phyloP scores from a whole-genome alignment of 2,888 invertebrate species.

The Sinodicranocentrus sp. region DNA sequence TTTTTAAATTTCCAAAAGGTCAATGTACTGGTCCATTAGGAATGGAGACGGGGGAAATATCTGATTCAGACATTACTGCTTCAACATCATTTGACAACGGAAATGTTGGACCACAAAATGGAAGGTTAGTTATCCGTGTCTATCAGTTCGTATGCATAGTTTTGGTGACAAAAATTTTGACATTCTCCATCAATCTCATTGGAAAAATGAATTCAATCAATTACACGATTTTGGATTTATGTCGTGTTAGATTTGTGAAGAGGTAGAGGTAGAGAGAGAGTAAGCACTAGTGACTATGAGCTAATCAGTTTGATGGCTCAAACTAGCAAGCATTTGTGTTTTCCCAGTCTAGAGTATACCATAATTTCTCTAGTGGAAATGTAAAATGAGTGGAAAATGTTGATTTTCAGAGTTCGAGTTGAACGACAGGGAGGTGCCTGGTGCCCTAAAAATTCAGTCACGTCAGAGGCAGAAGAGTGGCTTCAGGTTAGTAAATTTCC shows the following conservation, averaged over 20 bases:
- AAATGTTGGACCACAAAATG: constrained; percentile 84
- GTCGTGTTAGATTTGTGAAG: too few relatives aligned
- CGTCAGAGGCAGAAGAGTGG: constrained; percentile 88
- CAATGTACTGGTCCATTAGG: constrained; percentile 83
- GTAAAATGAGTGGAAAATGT: constrained; percentile 32
- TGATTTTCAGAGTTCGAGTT: constrained; percentile 84
- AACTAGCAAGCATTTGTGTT: too few relatives aligned
- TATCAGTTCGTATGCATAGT: too few relatives aligned
- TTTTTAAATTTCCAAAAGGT: constrained; percentile 78
- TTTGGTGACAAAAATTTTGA: too few relatives aligned
- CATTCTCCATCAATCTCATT: too few relatives aligned
- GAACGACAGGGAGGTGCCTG: constrained; percentile 94
- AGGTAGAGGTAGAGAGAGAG: too few relatives aligned
- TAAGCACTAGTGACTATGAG: too few relatives aligned
- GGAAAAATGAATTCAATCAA: too few relatives aligned
- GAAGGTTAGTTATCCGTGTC: constrained; percentile 80
- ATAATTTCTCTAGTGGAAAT: too few relatives aligned
- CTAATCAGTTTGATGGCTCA: too few relatives aligned
- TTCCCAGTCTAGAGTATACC: too few relatives aligned
- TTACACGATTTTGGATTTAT: constrained; percentile 33
- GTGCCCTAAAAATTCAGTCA: constrained; percentile 92
- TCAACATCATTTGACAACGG: constrained; percentile 84
- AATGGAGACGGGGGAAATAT: constrained; percentile 83
- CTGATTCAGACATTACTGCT: constrained; percentile 83
- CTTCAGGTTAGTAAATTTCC: constrained; percentile 79